Conservation (phyloP, 2,888 invertebrate genomes). For the Cheilosia urbana region DNA sequence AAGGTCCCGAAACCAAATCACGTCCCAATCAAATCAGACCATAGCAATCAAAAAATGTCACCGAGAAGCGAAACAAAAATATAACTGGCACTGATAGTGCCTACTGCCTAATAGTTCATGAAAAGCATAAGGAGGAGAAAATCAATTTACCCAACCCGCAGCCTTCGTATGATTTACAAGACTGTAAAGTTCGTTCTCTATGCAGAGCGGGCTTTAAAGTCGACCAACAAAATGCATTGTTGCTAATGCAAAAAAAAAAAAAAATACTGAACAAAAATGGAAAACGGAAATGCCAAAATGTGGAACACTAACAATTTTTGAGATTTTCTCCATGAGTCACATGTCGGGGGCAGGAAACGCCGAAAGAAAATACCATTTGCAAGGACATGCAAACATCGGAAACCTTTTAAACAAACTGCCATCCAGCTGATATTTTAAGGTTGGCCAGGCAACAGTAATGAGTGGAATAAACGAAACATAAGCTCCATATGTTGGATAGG, state of each 20-base stretch:
- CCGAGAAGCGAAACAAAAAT: constrained; percentile 25
- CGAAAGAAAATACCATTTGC: constrained; percentile 43
- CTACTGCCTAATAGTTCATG: constrained; percentile 51
- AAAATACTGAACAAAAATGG: neutral
- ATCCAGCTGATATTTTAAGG: constrained; percentile 36
- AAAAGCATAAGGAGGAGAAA: constrained; percentile 33
- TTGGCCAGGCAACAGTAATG: constrained; percentile 23
- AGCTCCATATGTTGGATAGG: constrained; percentile 28
- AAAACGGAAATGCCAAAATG: constrained; percentile 46
- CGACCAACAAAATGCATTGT: constrained; percentile 26
- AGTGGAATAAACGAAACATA: constrained; percentile 32
- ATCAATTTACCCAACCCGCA: constrained; percentile 56
- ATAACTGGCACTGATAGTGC: constrained; percentile 52
- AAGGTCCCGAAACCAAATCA: constrained; percentile 55
- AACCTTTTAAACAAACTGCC: constrained; percentile 50
- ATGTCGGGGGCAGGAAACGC: constrained; percentile 63
- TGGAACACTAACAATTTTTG: constrained; percentile 55
- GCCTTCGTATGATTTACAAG: constrained; percentile 60
- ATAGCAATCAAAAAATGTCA: constrained; percentile 63
- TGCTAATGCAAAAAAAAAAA: constrained; percentile 10
- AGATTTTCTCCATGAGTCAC: constrained; percentile 57
- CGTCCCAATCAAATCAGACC: constrained; percentile 61
- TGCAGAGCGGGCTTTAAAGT: constrained; percentile 30
- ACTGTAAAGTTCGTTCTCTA: constrained; percentile 35
- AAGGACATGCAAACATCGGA: constrained; percentile 71